Evolutionary conservation across 2,797 vertebrate species (phyloP).

Genomic region (Chrysocyon brachyurus): DNA sequence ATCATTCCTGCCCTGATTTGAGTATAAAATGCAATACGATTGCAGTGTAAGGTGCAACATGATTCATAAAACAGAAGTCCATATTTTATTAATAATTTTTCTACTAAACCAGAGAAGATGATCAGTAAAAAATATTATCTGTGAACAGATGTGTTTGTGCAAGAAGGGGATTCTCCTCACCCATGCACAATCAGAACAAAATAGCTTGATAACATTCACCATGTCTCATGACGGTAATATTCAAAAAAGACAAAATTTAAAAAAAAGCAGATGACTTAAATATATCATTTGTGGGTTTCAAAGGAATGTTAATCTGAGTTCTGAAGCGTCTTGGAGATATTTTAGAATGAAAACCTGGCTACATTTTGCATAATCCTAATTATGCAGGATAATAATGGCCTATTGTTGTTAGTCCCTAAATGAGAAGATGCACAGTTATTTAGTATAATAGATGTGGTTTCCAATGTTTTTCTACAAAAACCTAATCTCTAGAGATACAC

Average conservation of each 20-base stretch:
- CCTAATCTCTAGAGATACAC: not conserved
- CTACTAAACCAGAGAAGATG: not conserved
- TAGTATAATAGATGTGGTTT: not conserved
- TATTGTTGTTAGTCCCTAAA: not conserved
- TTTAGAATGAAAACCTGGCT: constrained; percentile 35
- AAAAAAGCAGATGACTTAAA: not conserved
- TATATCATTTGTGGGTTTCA: not conserved
- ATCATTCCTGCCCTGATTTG: not conserved
- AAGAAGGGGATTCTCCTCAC: not conserved
- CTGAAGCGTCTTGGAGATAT: not conserved
- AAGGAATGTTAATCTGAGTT: not conserved
- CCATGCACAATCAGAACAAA: not conserved
- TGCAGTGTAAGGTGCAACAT: not conserved
- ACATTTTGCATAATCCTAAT: constrained; percentile 10
- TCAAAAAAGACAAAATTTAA: not conserved
- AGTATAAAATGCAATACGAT: not conserved
- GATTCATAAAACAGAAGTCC: not conserved
- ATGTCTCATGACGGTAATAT: not conserved
- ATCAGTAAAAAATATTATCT: not conserved
- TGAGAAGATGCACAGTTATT: not conserved
- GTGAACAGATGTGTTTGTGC: not conserved
- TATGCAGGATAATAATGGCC: not conserved
- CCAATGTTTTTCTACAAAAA: not conserved
- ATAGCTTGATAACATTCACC: not conserved
- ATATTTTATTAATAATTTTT: not conserved